Evolutionary conservation across 2,113 vertebrate genomes (phyloP), one percentile per base, ranked within the genome.

Genomic region (Taxidea taxus): DNA sequence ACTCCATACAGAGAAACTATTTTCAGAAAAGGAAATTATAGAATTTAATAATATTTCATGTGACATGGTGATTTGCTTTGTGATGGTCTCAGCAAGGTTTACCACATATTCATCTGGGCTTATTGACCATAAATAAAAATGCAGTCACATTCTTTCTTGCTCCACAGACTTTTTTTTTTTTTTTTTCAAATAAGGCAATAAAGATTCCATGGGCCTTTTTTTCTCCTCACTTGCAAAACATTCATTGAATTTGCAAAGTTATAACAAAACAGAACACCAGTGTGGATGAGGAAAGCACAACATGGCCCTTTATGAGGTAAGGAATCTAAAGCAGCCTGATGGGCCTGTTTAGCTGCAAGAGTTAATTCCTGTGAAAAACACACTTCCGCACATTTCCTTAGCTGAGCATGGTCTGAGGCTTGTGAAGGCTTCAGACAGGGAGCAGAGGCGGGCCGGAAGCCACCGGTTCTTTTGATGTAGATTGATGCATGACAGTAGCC

Each of bases 21-120:
- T 96, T 96, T 96, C 96, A 96, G 96, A 96, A 97, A 96, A 97
- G 87, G 92, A 97, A 98, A 98, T 97, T 97, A 97, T 81, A 92
- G 96, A 97, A 97, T 97, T 97, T 97, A 96, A 92, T 98, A 97
- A 81, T 96, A 97, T 97, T 97, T 97, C 95, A 94, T 88, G 62
- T 92, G 96, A 98, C 97, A 94, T 51, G 64, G 92, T 95, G 91
- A 97, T 98, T 97, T 97, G 93, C 96, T 95, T 96, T 92, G 90
- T 80, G 92, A 96, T 37, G 6, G n/a, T 86, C 94, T 94, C 81
- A 66, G 58, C 90, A 92, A 83, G 18, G 21, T 96, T 96, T 93
- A 44, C 80, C 94, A 49, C 80, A 56, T 84, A 96, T 88, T 97
- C 93, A 94, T 95, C 96, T 56, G 82, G 75, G 90, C 68, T 95